These are phyloP conservation scores for Cyclina sinensis DNA, from an alignment of 1,140 invertebrate species.

Conservation along the genomic window DNA sequence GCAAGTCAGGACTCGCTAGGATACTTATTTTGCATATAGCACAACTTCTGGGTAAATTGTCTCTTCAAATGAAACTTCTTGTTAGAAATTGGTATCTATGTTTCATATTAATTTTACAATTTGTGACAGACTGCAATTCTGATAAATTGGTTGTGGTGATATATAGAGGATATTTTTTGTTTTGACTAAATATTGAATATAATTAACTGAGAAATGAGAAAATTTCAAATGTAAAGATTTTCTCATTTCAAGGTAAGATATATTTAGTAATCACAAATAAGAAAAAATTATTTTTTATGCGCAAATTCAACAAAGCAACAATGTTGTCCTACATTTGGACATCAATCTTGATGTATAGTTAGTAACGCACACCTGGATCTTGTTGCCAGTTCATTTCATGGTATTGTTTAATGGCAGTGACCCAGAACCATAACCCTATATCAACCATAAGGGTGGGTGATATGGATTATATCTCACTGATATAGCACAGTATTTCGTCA, in stretches of 20 bases:
- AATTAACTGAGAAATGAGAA: slow-evolving; percentile 23
- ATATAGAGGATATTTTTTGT: slow-evolving; percentile 12
- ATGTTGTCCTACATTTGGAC: not conserved
- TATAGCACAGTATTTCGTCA: not conserved
- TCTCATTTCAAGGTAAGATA: slow-evolving; percentile 2
- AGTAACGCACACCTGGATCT: no score
- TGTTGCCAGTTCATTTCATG: not conserved
- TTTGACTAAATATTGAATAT: not conserved
- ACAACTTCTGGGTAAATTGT: no score
- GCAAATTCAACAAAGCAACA: not conserved
- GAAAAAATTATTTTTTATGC: not conserved
- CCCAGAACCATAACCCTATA: not conserved
- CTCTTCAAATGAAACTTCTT: no score
- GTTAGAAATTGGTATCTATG: no score
- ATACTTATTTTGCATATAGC: no score
- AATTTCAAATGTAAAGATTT: slow-evolving; percentile 22
- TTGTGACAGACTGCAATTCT: no score
- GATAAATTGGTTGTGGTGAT: not conserved
- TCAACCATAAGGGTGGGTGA: not conserved
- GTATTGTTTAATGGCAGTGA: not conserved
- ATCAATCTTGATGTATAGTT: not conserved
- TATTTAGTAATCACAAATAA: not conserved
- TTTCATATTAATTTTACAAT: no score
- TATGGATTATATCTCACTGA: not conserved
- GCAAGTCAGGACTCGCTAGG: no score